A percentile compares a stretch with the other conserved stretches of the same genome.
These are phyloP conservation scores for Acrocera orbiculus DNA, from an alignment of 2,888 invertebrate genomes.

Conservation along the genomic window DNA sequence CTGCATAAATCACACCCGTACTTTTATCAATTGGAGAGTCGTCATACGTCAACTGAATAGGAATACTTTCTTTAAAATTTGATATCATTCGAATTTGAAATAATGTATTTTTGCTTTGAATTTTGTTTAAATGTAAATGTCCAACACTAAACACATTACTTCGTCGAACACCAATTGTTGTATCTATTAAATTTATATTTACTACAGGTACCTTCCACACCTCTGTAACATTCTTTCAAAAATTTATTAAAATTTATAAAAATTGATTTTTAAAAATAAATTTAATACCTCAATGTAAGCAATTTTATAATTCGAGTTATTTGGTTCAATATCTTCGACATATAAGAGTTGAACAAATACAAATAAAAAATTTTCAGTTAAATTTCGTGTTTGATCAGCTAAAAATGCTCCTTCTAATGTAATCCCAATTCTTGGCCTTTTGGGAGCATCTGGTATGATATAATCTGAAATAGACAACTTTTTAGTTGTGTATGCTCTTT, in stretches of 20 bases:
- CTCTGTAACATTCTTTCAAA: constrained; percentile 12
- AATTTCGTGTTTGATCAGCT: no score
- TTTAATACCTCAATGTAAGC: no score
- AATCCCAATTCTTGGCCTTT: constrained; percentile 34
- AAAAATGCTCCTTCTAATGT: constrained; percentile 42
- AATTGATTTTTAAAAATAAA: no score
- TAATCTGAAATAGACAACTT: constrained; percentile 14
- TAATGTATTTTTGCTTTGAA: constrained; percentile 14
- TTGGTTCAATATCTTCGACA: no score
- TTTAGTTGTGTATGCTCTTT: no score
- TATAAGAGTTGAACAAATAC: constrained; percentile 3
- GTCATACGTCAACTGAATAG: constrained; percentile 42
- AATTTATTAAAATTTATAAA: no score
- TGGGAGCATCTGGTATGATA: constrained; percentile 17
- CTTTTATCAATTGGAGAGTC: constrained; percentile 43
- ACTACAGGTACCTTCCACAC: constrained; percentile 25
- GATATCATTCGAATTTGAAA: constrained; percentile 22
- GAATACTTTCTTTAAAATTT: constrained; percentile 21
- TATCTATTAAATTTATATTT: constrained; percentile 23
- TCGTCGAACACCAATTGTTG: constrained; percentile 32
- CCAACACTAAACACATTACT: constrained; percentile 20
- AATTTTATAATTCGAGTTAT: no score
- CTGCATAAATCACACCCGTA: constrained; percentile 53
- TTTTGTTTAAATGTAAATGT: constrained; percentile 11
- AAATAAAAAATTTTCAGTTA: no score